Evolutionary conservation across 2,888 invertebrate species (phyloP).

Genomic region (Dasysyrphus tricinctus): DNA sequence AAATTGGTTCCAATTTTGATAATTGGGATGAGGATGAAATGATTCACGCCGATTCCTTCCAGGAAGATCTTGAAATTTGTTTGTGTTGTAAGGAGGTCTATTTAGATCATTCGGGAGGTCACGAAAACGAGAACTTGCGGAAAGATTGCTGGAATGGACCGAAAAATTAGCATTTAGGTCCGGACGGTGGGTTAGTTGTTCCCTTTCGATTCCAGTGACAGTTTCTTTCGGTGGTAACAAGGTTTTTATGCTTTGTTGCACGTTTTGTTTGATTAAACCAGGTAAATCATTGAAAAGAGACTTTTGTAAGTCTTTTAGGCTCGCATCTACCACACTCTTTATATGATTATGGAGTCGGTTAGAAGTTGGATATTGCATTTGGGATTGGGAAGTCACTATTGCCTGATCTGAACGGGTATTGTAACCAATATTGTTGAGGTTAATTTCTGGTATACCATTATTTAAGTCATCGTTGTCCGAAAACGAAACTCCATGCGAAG

Average conservation of each 20-base stretch:
- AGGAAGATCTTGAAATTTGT: neutral
- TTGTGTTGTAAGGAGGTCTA: neutral
- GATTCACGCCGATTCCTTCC: neutral
- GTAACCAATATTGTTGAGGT: too few relatives aligned
- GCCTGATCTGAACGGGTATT: too few relatives aligned
- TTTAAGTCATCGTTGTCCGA: too few relatives aligned
- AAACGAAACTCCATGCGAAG: too few relatives aligned
- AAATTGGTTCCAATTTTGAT: too few relatives aligned
- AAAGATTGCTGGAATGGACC: neutral
- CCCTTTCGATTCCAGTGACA: too few relatives aligned
- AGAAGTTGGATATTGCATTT: too few relatives aligned
- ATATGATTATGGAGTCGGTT: neutral
- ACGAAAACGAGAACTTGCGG: neutral
- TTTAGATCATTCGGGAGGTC: neutral
- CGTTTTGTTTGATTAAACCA: neutral
- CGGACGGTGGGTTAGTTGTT: too few relatives aligned
- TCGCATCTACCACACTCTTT: neutral
- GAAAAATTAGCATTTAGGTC: neutral
- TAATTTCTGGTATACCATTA: too few relatives aligned
- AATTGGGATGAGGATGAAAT: too few relatives aligned
- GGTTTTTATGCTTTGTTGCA: neutral
- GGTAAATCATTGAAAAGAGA: neutral
- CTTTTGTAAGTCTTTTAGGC: neutral
- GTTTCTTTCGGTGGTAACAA: neutral
- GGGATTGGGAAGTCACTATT: too few relatives aligned